Evolutionary conservation across 1,140 invertebrate species (phyloP).

Genomic region (Heliconius himera): DNA sequence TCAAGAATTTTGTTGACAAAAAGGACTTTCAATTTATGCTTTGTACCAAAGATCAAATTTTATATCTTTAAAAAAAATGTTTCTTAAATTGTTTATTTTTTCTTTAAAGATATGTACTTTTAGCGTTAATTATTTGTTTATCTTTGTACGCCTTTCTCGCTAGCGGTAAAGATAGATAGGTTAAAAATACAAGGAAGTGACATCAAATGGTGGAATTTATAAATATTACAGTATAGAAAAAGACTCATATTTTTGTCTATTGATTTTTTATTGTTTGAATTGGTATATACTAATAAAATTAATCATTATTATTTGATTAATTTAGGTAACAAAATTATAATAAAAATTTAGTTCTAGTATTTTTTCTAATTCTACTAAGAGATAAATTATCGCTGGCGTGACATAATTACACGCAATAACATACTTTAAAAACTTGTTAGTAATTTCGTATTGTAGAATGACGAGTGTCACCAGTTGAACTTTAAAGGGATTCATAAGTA

Average conservation of each 20-base stretch:
- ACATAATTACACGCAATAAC: background rate
- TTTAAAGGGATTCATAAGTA: background rate
- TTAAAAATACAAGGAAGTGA: background rate
- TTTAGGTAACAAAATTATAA: background rate
- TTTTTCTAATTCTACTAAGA: background rate
- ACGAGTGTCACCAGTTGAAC: background rate
- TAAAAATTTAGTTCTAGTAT: background rate
- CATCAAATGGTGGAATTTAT: no score
- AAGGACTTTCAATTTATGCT: conserved; percentile 12
- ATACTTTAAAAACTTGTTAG: background rate
- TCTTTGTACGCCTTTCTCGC: background rate
- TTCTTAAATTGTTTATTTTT: background rate
- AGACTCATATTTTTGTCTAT: no score
- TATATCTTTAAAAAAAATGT: background rate
- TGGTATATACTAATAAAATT: no score
- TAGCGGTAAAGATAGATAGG: no score
- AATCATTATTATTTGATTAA: no score
- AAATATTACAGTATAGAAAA: background rate
- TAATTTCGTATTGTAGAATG: background rate
- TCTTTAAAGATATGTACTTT: background rate
- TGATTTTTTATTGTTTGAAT: no score
- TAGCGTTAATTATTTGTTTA: background rate
- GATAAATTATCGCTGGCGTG: background rate
- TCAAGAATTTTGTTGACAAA: conserved; percentile 11
- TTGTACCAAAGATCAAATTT: background rate